Evolutionary conservation across 2,113 vertebrate genomes (phyloP).

Genomic region (Vidua macroura): DNA sequence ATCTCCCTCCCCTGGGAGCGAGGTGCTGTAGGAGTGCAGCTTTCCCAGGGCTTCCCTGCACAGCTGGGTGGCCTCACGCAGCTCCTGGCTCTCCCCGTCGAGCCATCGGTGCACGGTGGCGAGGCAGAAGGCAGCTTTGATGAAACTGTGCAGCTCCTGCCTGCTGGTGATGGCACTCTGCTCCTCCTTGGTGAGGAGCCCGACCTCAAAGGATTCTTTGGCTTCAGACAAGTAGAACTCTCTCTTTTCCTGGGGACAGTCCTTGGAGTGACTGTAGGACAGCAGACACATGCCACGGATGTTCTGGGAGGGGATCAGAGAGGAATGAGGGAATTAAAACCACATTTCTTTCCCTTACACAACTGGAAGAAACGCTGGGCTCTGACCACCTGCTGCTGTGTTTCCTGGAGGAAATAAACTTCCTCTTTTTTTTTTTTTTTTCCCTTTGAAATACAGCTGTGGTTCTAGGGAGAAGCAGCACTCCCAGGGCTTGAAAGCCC

Average conservation of each 20-base stretch:
- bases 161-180: slow-evolving; percentile 76
- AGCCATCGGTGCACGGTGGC: slow-evolving; percentile 77
- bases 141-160: slow-evolving; percentile 89
- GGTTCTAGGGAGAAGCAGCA: background rate
- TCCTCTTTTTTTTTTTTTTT: background rate
- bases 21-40: slow-evolving; percentile 74
- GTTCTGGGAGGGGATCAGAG: slow-evolving; percentile 71
- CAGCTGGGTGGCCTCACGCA: slow-evolving; percentile 6
- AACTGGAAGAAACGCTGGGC: background rate
- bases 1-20: slow-evolving; percentile 30
- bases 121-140: slow-evolving; percentile 88
- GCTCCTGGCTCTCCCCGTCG: background rate
- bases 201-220: slow-evolving; percentile 86
- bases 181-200: slow-evolving; percentile 81
- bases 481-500: background rate
- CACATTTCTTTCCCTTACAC: background rate
- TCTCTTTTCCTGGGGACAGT: slow-evolving; percentile 73
- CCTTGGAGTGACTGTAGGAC: slow-evolving; percentile 83
- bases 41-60: slow-evolving; percentile 79
- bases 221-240: slow-evolving; percentile 76
- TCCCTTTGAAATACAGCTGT: background rate
- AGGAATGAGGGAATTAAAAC: background rate
- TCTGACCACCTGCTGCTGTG: background rate
- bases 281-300: slow-evolving; percentile 87
- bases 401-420: background rate